A percentile compares a stretch with the other conserved stretches of the same genome.
phyloP scores from a whole-genome alignment of 2,888 invertebrate species.

The Pyrrhia umbra region DNA sequence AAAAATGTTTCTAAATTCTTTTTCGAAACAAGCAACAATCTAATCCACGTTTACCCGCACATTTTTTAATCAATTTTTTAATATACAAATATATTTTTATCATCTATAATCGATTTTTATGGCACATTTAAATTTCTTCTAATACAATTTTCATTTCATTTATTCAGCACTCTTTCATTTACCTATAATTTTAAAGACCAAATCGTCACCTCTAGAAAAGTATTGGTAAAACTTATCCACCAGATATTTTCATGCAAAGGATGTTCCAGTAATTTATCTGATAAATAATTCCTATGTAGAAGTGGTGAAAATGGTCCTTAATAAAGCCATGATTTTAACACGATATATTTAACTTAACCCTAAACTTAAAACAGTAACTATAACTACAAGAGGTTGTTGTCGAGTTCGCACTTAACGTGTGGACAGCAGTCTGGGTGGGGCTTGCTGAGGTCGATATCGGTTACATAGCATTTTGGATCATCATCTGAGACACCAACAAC shows the following conservation, averaged over 20 bases:
- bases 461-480: slow-evolving; percentile 72
- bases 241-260: background rate
- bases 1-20: background rate
- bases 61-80: background rate
- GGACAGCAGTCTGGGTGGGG: slow-evolving; percentile 80
- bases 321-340: slow-evolving; percentile 58
- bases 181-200: background rate
- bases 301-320: background rate
- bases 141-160: background rate
- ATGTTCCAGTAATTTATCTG: too few relatives aligned
- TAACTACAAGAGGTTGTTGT: slow-evolving; percentile 69
- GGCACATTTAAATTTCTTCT: slow-evolving; percentile 17
- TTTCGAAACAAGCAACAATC: background rate
- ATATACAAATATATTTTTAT: background rate
- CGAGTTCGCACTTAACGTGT: slow-evolving; percentile 73
- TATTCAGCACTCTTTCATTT: slow-evolving; percentile 16
- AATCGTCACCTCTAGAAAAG: background rate
- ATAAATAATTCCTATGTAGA: background rate
- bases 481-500: slow-evolving; percentile 58
- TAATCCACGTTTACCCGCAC: too few relatives aligned
- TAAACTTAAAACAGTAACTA: slow-evolving; percentile 9
- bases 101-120: slow-evolving; percentile 2
- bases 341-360: slow-evolving; percentile 49
- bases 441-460: slow-evolving; percentile 69
- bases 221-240: background rate